Base-by-base conservation (phyloP, 2,113 vertebrate species). In the Zosterops borbonicus region DNA sequence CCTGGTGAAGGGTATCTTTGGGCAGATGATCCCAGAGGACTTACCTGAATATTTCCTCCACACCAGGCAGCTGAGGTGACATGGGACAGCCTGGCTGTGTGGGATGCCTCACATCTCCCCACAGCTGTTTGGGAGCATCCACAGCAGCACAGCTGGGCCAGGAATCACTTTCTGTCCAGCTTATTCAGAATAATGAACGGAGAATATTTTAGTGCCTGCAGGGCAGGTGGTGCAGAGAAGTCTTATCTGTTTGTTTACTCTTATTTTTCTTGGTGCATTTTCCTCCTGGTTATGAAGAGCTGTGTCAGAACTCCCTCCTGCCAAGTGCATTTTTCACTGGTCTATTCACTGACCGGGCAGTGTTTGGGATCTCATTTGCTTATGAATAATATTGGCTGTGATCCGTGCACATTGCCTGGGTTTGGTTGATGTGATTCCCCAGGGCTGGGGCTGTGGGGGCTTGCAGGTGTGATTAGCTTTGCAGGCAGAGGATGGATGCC, bases 391-490 rank as follows among this genome's bases (percentile, higher is more conserved):
- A 8, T 6, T 29, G 52, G 63, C 78, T 88, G 90, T 47, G 56
- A 81, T 93, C 92, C 7, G 2, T 55, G 75, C 71, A 24, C 90
- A 21, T 63, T 56, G 49, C 39, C 42, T 7, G 47, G 71, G 52
- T 90, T 71, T 65, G 25, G 55, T 42, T 19, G 80, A 41, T 82
- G 58, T 37, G 86, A 33, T 60, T 89, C 70, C 88, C 87, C 53
- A 35, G 80, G 82, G 82, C 78, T 73, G 52, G 44, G 62, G 56
- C 77, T 83, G 62, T 60, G 41, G 77, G 47, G 86, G 33, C 58
- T n/a, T 25, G 76, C 42, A 64, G 87, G 68, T 39, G 50, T 35
- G 87, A 75, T 96, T 95, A 82, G 46, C 94, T 95, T 53, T 85
- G 80, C 53, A 60, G 82, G 52, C 86, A 83, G 73, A 79, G 53